Evolutionary conservation across 2,797 vertebrate genomes (phyloP).

Genomic region (Liparis tanakae): DNA sequence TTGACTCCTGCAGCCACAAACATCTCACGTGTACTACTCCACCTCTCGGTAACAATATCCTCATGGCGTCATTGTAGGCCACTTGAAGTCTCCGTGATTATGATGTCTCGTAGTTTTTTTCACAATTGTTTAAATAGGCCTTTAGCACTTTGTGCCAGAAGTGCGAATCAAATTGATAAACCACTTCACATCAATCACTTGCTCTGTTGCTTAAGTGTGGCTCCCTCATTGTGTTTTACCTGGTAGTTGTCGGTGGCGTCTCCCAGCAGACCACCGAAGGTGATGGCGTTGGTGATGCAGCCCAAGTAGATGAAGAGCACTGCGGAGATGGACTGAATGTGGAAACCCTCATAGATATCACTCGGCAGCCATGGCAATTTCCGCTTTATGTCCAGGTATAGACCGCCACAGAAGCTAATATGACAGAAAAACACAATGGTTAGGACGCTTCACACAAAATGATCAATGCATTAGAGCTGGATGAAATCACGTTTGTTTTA

Average conservation of each 20-base stretch:
- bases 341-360: slow-evolving; percentile 94
- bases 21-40: no score
- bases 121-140: neutral
- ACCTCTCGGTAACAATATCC: no score
- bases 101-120: slow-evolving; percentile 5
- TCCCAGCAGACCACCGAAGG: slow-evolving; percentile 94
- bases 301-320: slow-evolving; percentile 98
- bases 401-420: slow-evolving; percentile 92
- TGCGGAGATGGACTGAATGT: slow-evolving; percentile 96
- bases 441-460: neutral
- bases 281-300: slow-evolving; percentile 98
- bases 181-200: neutral
- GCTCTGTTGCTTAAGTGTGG: neutral
- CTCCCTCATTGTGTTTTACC: slow-evolving; percentile 70
- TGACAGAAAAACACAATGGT: slow-evolving; percentile 8
- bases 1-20: no score
- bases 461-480: neutral
- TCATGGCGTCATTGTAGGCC: no score
- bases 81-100: no score
- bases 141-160: neutral
- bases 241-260: slow-evolving; percentile 98
- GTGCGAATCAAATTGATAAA: neutral
- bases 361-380: slow-evolving; percentile 94
- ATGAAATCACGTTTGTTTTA: neutral
- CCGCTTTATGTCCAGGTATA: slow-evolving; percentile 92